phyloP scores from a whole-genome alignment of 2,113 vertebrate species.

The Anas platyrhynchos region DNA sequence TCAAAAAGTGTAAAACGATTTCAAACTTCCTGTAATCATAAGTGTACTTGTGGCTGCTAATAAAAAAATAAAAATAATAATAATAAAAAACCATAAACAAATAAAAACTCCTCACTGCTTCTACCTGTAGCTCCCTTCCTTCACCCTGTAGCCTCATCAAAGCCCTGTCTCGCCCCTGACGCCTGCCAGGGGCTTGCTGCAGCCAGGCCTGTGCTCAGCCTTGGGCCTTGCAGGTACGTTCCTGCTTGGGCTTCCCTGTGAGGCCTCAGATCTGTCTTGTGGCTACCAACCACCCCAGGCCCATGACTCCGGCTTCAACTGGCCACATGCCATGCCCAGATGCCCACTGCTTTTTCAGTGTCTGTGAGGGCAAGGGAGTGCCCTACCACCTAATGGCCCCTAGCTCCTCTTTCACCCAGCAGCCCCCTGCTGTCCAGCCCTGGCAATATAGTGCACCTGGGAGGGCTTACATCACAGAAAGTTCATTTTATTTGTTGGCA shows the following conservation, averaged over 20 bases:
- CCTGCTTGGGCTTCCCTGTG: too few relatives aligned
- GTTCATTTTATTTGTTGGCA: background rate
- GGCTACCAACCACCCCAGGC: too few relatives aligned
- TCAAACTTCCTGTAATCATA: background rate
- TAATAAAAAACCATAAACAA: background rate
- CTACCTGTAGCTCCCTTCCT: background rate
- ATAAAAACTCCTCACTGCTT: background rate
- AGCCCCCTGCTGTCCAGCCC: rapidly evolving
- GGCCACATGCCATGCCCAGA: too few relatives aligned
- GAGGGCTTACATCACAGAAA: background rate
- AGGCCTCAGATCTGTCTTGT: too few relatives aligned
- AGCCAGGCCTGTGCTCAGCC: background rate
- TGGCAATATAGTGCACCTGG: background rate
- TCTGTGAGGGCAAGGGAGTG: rapidly evolving
- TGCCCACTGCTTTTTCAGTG: background rate
- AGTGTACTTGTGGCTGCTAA: background rate
- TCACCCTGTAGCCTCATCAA: too few relatives aligned
- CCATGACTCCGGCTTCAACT: too few relatives aligned
- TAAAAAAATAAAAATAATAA: background rate
- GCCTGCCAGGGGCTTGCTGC: background rate
- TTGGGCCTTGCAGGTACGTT: background rate
- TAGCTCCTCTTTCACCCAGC: background rate
- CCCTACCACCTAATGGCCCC: rapidly evolving
- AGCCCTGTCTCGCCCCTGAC: background rate
- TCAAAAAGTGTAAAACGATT: background rate